Evolutionary conservation across 2,113 vertebrate species (phyloP), one percentile per base, ranked within the genome.

Genomic region (Pituophis catenifer): DNA sequence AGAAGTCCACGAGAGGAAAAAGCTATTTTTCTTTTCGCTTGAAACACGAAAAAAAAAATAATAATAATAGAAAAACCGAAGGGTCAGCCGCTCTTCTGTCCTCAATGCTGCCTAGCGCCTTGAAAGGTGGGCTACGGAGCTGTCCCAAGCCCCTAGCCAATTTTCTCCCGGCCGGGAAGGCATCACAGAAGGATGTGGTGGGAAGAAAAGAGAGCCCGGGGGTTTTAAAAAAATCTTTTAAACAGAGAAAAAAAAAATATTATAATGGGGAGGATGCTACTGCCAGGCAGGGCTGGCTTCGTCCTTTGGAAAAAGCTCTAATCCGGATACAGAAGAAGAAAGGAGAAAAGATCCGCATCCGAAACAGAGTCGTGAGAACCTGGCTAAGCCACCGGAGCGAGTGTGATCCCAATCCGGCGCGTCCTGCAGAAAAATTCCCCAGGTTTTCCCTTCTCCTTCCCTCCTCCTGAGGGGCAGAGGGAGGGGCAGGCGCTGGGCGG

Each of bases 341-440:
- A 70, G 29, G 62, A 70, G 5, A 2, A n/a, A 70, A 70, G 65
- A 70, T 33, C 29, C 65, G 65, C 65, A 70, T 70, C 65, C 65
- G 65, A 70, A n/a, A 15, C 65, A 7, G 65, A 29, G 29, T 33
- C 65, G 65, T 70, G 65, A n/a, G 65, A 70, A 70, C 65, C 24
- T 62, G 59, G 59, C 59, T 24, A 62, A 62, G 59, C 59, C 65
- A 7, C 65, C 5, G 12, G 65, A 70, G 29, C 70, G 52, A 57
- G 38, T 48, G 93, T 87, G 44, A 89, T 44, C 54, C 54, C 54
- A 13, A 11, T 87, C 85, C 17, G 15, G 17, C 57, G 94, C n/a
- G 86, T 96, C 95, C 96, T 96, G 96, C 96, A n/a, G 96, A 96
- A 95, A 95, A 95, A 96, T 24, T 95, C 95, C 96, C 93, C 94